Conservation (phyloP, 2,797 vertebrate species). For the Serranus cabrilla region DNA sequence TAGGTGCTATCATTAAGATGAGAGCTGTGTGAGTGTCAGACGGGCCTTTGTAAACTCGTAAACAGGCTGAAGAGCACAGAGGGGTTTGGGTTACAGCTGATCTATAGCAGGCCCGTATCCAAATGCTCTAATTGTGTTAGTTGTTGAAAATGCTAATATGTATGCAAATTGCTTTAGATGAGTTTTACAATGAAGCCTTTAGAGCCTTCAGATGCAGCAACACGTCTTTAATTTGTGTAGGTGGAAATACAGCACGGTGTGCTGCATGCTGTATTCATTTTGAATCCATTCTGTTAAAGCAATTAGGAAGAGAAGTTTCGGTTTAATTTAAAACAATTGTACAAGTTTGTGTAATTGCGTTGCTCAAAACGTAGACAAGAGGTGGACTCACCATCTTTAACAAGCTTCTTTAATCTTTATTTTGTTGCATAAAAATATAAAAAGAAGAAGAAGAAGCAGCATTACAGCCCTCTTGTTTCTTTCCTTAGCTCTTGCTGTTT, state of each 20-base stretch:
- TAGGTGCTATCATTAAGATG: slow-evolving; percentile 50
- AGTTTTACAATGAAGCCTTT: slow-evolving; percentile 6
- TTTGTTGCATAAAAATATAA: background rate
- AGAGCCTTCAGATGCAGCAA: slow-evolving; percentile 8
- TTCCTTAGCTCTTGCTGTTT: slow-evolving; percentile 30
- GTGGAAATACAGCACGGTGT: background rate
- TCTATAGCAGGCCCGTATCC: background rate
- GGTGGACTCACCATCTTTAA: background rate
- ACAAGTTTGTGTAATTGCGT: slow-evolving; percentile 9
- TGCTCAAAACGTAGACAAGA: background rate
- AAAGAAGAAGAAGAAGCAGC: slow-evolving; percentile 11
- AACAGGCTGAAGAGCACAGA: background rate
- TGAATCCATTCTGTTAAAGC: background rate
- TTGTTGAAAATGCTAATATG: slow-evolving; percentile 13
- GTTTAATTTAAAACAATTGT: slow-evolving; percentile 9
- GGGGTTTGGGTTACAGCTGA: slow-evolving; percentile 7
- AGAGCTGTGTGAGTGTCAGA: slow-evolving; percentile 42
- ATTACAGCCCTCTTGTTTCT: slow-evolving; percentile 4
- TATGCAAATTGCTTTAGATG: slow-evolving; percentile 22
- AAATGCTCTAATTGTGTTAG: slow-evolving; percentile 2
- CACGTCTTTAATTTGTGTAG: slow-evolving; percentile 2
- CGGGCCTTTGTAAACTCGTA: slow-evolving; percentile 16
- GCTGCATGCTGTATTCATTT: background rate
- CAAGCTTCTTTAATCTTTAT: background rate
- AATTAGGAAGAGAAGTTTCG: background rate